Conservation (phyloP, 2,113 vertebrate genomes). For the Thunnus maccoyii region DNA sequence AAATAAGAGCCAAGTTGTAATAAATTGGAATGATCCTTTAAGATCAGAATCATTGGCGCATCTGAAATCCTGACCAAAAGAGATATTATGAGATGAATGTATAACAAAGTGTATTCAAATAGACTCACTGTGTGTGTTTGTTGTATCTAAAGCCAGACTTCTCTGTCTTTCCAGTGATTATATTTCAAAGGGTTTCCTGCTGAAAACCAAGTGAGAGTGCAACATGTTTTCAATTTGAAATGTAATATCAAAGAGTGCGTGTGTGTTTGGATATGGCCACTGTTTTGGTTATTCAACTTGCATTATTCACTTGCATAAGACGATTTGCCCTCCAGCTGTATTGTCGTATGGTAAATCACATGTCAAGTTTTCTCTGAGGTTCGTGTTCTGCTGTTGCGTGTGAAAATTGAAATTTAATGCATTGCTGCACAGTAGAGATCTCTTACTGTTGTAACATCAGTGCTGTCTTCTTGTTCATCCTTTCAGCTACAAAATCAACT, state of each 20-base stretch:
- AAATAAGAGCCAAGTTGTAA: too few relatives aligned
- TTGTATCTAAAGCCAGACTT: neutral
- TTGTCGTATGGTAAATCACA: conserved; percentile 25
- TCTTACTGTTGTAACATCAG: conserved; percentile 12
- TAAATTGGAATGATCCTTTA: neutral
- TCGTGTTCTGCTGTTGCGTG: neutral
- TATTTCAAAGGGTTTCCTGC: conserved; percentile 2
- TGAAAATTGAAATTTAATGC: conserved; percentile 38
- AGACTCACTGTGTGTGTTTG: neutral
- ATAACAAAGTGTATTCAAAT: neutral
- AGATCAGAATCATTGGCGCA: neutral
- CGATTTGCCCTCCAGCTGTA: conserved; percentile 23
- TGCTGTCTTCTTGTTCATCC: neutral
- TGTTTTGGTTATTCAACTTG: neutral
- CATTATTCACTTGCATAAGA: neutral
- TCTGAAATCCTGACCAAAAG: neutral
- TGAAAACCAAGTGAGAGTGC: neutral
- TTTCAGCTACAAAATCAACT: neutral
- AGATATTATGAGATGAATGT: neutral
- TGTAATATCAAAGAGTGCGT: neutral
- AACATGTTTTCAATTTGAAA: conserved; percentile 4
- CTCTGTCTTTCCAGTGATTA: neutral
- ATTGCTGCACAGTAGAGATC: conserved; percentile 13
- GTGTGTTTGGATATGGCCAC: conserved; percentile 1
- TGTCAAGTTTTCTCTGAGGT: conserved; percentile 27